These are phyloP conservation scores for Coptodon rendalli DNA, from an alignment of 2,113 vertebrate genomes.

Conservation along the genomic window DNA sequence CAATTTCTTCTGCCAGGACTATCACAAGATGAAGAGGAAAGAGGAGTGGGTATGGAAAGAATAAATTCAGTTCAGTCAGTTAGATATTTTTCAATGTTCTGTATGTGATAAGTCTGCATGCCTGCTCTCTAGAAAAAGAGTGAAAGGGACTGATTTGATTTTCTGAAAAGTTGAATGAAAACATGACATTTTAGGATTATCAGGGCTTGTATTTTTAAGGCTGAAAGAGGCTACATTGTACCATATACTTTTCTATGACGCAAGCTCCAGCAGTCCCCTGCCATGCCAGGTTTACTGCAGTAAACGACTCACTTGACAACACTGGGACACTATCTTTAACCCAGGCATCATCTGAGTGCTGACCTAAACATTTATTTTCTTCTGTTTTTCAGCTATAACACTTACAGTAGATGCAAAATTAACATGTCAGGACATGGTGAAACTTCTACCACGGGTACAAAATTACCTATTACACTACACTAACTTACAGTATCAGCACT, in stretches of 20 bases:
- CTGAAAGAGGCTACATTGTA: not conserved
- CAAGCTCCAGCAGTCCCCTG: not conserved
- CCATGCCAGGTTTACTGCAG: not conserved
- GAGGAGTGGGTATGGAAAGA: not conserved
- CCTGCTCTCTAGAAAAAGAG: not conserved
- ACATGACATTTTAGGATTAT: not conserved
- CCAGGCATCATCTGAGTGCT: not conserved
- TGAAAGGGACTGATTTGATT: not conserved
- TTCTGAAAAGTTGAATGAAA: not conserved
- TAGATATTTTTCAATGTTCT: not conserved
- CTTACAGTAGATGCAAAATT: not conserved
- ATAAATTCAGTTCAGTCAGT: not conserved
- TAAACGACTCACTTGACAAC: not conserved
- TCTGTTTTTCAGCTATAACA: not conserved
- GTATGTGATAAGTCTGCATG: not conserved
- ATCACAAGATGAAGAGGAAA: conserved; percentile 12
- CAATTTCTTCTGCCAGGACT: conserved; percentile 91
- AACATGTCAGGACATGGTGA: not conserved
- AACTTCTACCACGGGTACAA: not conserved
- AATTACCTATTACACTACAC: not conserved
- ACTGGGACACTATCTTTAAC: not conserved
- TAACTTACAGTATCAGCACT: not conserved
- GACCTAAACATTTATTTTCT: not conserved
- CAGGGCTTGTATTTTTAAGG: not conserved
- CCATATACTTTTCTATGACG: not conserved